Percentiles rank a stretch among this genome's conserved stretches.
Conservation (phyloP, 2,113 vertebrate species). For the Tyto alba region DNA sequence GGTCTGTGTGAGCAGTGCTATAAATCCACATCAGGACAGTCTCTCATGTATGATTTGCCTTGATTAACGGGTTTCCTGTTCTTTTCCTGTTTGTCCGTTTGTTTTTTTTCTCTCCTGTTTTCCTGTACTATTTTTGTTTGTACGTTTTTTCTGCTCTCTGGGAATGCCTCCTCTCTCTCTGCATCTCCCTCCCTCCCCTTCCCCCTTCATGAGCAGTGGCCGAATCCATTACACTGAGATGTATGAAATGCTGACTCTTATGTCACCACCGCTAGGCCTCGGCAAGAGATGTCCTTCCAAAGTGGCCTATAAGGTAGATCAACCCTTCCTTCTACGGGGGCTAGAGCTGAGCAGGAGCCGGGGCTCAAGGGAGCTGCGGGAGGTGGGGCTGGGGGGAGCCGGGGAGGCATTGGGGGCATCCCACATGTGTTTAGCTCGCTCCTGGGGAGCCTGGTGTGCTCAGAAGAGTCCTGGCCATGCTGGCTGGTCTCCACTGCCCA, state of each 20-base stretch:
- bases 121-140: conserved; percentile 67
- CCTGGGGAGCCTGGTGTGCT: background rate
- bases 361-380: background rate
- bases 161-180: conserved; percentile 76
- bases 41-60: conserved; percentile 73
- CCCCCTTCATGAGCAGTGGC: conserved; percentile 87
- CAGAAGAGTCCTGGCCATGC: background rate
- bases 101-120: conserved; percentile 71
- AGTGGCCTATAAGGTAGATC: conserved; percentile 98
- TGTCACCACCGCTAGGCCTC: conserved; percentile 99
- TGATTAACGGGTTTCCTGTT: conserved; percentile 84
- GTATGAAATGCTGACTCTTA: conserved; percentile 99
- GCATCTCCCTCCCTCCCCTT: conserved; percentile 70
- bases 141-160: conserved; percentile 74
- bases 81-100: conserved; percentile 81
- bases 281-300: conserved; percentile 99
- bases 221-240: conserved; percentile 99
- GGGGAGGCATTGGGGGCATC: background rate
- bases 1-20: conserved; percentile 79
- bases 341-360: conserved; percentile 51
- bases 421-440: background rate
- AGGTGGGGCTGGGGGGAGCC: conserved; percentile 3
- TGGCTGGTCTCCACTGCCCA: background rate
- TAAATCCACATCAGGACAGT: conserved; percentile 75
- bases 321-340: conserved; percentile 74